These are phyloP conservation scores for Lichenostomus cassidix DNA, from an alignment of 2,113 vertebrate genomes.

Conservation along the genomic window DNA sequence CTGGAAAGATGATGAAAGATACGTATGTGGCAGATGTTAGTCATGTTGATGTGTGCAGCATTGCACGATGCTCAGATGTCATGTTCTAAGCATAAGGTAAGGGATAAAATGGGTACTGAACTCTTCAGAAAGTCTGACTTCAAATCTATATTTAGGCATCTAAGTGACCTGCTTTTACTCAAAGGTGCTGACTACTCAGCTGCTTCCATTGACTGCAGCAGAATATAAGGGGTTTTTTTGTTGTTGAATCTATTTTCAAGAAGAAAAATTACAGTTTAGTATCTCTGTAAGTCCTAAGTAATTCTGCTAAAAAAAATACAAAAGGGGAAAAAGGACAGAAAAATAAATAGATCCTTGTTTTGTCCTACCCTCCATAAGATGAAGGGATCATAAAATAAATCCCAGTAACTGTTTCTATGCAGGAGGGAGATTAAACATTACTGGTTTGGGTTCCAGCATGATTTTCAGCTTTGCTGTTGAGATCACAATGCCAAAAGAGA, in stretches of 20 bases:
- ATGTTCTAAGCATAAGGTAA: background rate
- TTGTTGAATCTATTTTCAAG: background rate
- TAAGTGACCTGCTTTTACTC: slow-evolving; percentile 37
- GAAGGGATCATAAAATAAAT: background rate
- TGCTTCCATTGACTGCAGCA: slow-evolving; percentile 11
- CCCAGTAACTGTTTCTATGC: background rate
- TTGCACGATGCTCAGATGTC: background rate
- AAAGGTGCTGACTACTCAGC: slow-evolving; percentile 35
- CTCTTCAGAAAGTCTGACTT: slow-evolving; percentile 20
- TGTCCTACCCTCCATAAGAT: background rate
- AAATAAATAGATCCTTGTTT: background rate
- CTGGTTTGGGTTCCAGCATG: background rate
- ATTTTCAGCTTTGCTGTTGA: background rate
- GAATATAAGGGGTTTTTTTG: background rate
- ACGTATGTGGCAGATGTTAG: background rate
- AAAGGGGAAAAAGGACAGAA: background rate
- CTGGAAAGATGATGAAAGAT: background rate
- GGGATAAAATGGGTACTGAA: background rate
- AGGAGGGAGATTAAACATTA: background rate
- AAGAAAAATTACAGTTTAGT: background rate
- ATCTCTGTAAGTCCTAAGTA: background rate
- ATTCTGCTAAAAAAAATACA: background rate
- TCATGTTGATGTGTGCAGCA: background rate
- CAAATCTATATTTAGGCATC: slow-evolving; percentile 47
- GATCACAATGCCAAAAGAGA: background rate